phyloP scores from a whole-genome alignment of 2,888 invertebrate species.

The Gastrophysa polygoni region DNA sequence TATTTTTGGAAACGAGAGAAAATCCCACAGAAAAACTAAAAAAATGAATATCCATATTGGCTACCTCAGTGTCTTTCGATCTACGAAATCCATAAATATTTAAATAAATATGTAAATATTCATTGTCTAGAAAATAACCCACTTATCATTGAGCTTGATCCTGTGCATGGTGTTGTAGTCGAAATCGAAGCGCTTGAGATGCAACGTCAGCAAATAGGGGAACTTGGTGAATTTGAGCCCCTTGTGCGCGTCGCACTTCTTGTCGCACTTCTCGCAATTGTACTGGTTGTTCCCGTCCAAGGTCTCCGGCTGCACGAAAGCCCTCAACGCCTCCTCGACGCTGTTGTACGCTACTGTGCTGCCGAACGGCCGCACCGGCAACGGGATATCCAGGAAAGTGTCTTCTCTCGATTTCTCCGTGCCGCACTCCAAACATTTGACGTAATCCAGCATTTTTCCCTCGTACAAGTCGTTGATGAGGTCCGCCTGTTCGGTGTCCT shows the following conservation, averaged over 20 bases:
- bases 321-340: constrained; percentile 82
- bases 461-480: constrained; percentile 80
- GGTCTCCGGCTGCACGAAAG: constrained; percentile 84
- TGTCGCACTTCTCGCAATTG: constrained; percentile 83
- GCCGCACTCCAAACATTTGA: constrained; percentile 84
- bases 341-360: constrained; percentile 75
- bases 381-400: constrained; percentile 83
- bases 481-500: constrained; percentile 80
- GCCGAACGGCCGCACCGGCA: constrained; percentile 84
- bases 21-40: too few relatives aligned
- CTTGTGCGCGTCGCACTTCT: constrained; percentile 89
- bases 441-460: constrained; percentile 84
- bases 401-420: constrained; percentile 83
- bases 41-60: too few relatives aligned
- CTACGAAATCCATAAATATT: too few relatives aligned
- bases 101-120: too few relatives aligned
- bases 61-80: not conserved
- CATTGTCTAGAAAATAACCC: constrained; percentile 51
- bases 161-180: constrained; percentile 83
- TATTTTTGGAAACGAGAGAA: too few relatives aligned
- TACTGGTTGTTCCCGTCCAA: constrained; percentile 86
- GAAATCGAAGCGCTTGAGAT: constrained; percentile 89
- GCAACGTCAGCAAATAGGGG: constrained; percentile 85
- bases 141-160: constrained; percentile 87
- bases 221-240: constrained; percentile 85